phyloP scores from a whole-genome alignment of 2,888 invertebrate species.

The Timandra comae region DNA sequence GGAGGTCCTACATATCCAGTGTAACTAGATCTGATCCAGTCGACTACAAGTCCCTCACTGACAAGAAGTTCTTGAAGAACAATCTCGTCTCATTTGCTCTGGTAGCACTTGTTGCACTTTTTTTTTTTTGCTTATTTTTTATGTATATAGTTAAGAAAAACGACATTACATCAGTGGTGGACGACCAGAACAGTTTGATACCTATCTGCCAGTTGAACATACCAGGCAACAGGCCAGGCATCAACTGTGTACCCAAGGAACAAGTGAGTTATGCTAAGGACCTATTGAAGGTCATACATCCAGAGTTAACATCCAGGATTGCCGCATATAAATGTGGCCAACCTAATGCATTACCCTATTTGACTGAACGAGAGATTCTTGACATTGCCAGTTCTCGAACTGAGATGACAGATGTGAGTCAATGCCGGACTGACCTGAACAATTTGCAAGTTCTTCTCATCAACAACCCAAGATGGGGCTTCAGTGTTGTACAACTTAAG shows the following conservation, averaged over 20 bases:
- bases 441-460: conserved; percentile 82
- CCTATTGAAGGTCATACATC: conserved; percentile 79
- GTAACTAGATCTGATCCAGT: conserved; percentile 50
- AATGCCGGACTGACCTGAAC: conserved; percentile 75
- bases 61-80: conserved; percentile 74
- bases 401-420: conserved; percentile 46
- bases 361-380: conserved; percentile 80
- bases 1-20: conserved; percentile 58
- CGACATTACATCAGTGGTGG: conserved; percentile 72
- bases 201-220: conserved; percentile 76
- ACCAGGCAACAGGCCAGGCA: conserved; percentile 70
- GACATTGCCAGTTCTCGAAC: conserved; percentile 65
- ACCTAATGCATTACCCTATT: conserved; percentile 67
- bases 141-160: conserved; percentile 82
- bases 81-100: conserved; percentile 80
- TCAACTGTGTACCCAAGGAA: conserved; percentile 81
- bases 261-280: conserved; percentile 79
- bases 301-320: conserved; percentile 78
- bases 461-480: conserved; percentile 84
- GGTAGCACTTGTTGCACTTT: conserved; percentile 77
- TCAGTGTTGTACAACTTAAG: conserved; percentile 73
- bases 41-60: conserved; percentile 59
- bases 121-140: conserved; percentile 80
- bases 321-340: conserved; percentile 76
- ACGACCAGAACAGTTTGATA: conserved; percentile 74